Evolutionary conservation across 2,113 vertebrate genomes (phyloP), one percentile per base, ranked within the genome.

Genomic region (Ranitomeya variabilis): DNA sequence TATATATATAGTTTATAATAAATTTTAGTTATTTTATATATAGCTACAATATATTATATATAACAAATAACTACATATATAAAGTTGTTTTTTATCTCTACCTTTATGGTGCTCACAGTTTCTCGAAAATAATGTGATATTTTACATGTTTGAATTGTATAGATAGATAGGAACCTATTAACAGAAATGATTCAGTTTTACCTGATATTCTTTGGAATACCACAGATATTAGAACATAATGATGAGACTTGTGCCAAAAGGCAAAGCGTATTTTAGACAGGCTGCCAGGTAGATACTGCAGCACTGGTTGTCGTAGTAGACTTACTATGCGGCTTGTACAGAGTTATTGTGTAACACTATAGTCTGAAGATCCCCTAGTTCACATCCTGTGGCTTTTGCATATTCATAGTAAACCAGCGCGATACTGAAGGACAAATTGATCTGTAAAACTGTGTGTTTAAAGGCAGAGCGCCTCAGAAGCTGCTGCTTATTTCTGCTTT

Each of bases 381-480:
- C 45, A 51, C 16, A 51, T 81, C 77, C 54, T 80, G 85, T 37
- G 69, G 54, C 57, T 89, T 23, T 87, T 88, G 66, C 60, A 52
- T 57, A 52, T 57, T 80, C 84, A 83, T 14, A 88, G 80, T 7
- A 77, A 85, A 86, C 62, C 77, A 73, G 52, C 71, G 81, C 60
- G 16, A 59, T 85, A 64, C 52, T 57, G 79, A 79, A 85, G 54
- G 71, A 79, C 81, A 85, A 89, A 89, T 89, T 85, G 87, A 89
- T 89, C 87, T 23, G 83, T 89, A 83, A 89, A 89, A 89, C 81
- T 89, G 87, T 89, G 81, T 78, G 73, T 89, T 84, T 89, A 89
- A 89, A 83, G 57, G n/a, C 57, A 11, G 19, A 52, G 57, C 69
- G 66, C 84, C 71, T 89, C 52, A 89, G 82, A 85, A 84, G 82